A percentile compares a stretch with the other conserved stretches of the same genome.
These are phyloP conservation scores for Meiosimyza platycephala DNA, from an alignment of 2,888 invertebrate species.

Conservation along the genomic window DNA sequence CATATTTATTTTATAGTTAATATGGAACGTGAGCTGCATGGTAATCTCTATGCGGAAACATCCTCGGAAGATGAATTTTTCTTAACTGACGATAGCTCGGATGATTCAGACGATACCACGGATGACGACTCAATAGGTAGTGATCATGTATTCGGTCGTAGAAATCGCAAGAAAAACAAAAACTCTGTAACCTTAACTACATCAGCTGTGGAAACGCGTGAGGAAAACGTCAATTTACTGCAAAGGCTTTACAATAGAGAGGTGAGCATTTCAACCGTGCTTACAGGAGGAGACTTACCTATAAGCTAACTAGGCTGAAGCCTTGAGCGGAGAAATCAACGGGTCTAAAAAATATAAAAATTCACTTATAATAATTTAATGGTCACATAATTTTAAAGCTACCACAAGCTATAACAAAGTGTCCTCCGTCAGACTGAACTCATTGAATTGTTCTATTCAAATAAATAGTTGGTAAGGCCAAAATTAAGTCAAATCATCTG, in stretches of 20 bases:
- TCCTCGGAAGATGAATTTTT: conserved; percentile 48
- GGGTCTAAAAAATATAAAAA: no score
- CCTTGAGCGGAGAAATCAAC: no score
- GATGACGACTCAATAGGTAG: conserved; percentile 39
- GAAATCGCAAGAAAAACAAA: conserved; percentile 28
- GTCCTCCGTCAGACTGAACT: no score
- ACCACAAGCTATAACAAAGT: no score
- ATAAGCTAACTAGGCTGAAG: no score
- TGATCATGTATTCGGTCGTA: conserved; percentile 29
- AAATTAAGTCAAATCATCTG: no score
- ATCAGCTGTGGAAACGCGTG: conserved; percentile 17
- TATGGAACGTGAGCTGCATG: conserved; percentile 15
- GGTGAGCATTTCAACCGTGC: conserved; percentile 44
- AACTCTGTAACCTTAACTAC: neutral
- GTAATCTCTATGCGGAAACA: conserved; percentile 48
- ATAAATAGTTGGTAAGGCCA: no score
- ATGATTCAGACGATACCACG: conserved; percentile 53
- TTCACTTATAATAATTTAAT: no score
- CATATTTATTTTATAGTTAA: neutral
- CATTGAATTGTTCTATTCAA: no score
- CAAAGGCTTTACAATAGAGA: conserved; percentile 59
- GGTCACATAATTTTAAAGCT: no score
- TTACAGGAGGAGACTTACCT: no score
- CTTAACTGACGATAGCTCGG: conserved; percentile 50
- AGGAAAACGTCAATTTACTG: conserved; percentile 51